Conservation (phyloP, 2,797 vertebrate species). For the Agapornis canus region DNA sequence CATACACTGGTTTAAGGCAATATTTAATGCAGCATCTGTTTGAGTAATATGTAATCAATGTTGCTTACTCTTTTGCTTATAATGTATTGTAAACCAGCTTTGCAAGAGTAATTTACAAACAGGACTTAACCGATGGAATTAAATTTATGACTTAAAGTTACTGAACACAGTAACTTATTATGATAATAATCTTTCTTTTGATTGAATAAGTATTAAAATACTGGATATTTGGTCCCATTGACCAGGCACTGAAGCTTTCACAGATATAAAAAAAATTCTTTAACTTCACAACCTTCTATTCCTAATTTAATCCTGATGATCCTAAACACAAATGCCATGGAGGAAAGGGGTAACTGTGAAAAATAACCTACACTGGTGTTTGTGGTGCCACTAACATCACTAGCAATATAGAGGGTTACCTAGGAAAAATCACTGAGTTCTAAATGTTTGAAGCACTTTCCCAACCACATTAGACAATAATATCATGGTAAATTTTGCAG, state of each 20-base stretch:
- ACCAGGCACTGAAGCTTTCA: not conserved
- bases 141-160: not conserved
- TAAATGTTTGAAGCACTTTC: not conserved
- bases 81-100: slow-evolving; percentile 18
- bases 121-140: slow-evolving; percentile 15
- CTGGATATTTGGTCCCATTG: not conserved
- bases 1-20: not conserved
- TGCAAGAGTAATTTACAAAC: slow-evolving; percentile 41
- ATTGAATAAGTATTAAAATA: not conserved
- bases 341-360: not conserved
- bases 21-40: not conserved
- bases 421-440: not conserved
- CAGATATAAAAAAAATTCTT: not conserved
- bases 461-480: too few species aligned
- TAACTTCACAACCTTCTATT: not conserved
- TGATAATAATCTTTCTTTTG: slow-evolving; percentile 7
- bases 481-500: not conserved
- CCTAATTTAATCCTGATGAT: not conserved
- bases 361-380: not conserved
- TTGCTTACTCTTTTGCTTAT: not conserved
- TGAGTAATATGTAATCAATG: not conserved
- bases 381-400: not conserved
- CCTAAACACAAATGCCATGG: not conserved
- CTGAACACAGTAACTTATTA: not conserved
- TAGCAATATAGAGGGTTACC: not conserved